phyloP scores from a whole-genome alignment of 2,888 invertebrate species.

The Aphidius colemani region DNA sequence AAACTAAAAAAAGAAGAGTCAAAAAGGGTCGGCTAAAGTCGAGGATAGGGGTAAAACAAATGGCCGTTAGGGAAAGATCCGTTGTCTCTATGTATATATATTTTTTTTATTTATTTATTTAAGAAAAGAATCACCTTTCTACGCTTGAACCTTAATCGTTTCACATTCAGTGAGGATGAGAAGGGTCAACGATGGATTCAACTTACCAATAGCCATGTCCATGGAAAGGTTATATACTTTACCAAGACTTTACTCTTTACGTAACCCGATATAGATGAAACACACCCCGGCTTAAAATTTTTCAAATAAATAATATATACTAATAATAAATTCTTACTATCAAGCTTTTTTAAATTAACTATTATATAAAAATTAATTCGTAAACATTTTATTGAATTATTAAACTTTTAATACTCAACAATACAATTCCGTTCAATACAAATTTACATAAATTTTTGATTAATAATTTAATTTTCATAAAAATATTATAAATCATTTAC shows the following conservation, averaged over 20 bases:
- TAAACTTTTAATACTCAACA: too few species aligned
- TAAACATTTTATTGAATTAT: too few species aligned
- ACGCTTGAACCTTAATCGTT: conserved; percentile 8
- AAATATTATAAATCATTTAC: too few species aligned
- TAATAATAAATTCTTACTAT: too few species aligned
- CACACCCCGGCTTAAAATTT: too few species aligned
- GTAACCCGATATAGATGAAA: too few species aligned
- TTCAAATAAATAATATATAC: too few species aligned
- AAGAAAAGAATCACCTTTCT: not conserved
- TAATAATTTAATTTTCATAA: too few species aligned
- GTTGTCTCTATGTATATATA: not conserved
- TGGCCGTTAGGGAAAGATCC: not conserved
- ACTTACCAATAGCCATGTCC: conserved; percentile 13
- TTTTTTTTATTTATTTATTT: not conserved
- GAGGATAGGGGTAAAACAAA: not conserved
- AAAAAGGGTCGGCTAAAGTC: not conserved
- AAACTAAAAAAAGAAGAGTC: not conserved
- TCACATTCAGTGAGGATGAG: conserved; percentile 1
- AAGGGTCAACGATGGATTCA: conserved; percentile 24
- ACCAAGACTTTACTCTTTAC: not conserved
- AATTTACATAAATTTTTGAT: too few species aligned
- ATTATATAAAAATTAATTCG: too few species aligned
- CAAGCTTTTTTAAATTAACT: too few species aligned
- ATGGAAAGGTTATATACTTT: not conserved
- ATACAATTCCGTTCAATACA: too few species aligned